phyloP scores from a whole-genome alignment of 2,797 vertebrate species.

The Acanthurus tractus region DNA sequence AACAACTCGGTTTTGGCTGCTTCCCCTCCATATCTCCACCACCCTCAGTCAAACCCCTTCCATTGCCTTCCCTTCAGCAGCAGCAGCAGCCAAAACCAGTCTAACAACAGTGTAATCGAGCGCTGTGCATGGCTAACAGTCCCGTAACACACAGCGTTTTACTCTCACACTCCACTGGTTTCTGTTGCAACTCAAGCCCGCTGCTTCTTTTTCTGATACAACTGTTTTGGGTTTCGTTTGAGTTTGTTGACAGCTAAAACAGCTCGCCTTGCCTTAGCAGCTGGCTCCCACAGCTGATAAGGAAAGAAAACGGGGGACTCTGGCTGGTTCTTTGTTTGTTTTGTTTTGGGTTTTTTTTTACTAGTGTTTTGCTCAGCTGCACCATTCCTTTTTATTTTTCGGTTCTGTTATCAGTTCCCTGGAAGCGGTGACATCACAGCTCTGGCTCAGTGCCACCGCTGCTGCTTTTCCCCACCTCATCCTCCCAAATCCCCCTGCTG shows the following conservation, averaged over 20 bases:
- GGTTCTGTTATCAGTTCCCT: conserved; percentile 60
- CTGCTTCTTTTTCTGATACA: conserved; percentile 59
- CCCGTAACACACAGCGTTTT: conserved; percentile 58
- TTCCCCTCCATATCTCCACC: conserved; percentile 52
- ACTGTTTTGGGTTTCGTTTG: conserved; percentile 45
- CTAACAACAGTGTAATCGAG: conserved; percentile 60
- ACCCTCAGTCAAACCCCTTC: conserved; percentile 28
- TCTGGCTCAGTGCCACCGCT: conserved; percentile 68
- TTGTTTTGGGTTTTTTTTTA: conserved; percentile 1
- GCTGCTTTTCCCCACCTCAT: conserved; percentile 69
- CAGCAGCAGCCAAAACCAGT: conserved; percentile 50
- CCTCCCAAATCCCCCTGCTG: conserved; percentile 53
- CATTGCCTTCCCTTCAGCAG: conserved; percentile 49
- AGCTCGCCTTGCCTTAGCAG: conserved; percentile 55
- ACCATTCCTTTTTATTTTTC: conserved; percentile 53
- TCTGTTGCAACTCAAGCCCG: conserved; percentile 52
- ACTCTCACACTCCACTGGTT: conserved; percentile 37
- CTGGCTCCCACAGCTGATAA: conserved; percentile 60
- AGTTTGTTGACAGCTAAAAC: conserved; percentile 54
- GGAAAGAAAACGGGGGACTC: conserved; percentile 41
- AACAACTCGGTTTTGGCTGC: conserved; percentile 51
- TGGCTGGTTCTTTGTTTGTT: conserved; percentile 42
- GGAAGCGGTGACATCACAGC: conserved; percentile 70
- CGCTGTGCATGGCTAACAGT: conserved; percentile 77
- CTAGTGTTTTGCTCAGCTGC: conserved; percentile 54